Percentiles rank a stretch among this genome's conserved stretches.
Conservation (phyloP, 2,797 vertebrate genomes). For the Discoglossus pictus region DNA sequence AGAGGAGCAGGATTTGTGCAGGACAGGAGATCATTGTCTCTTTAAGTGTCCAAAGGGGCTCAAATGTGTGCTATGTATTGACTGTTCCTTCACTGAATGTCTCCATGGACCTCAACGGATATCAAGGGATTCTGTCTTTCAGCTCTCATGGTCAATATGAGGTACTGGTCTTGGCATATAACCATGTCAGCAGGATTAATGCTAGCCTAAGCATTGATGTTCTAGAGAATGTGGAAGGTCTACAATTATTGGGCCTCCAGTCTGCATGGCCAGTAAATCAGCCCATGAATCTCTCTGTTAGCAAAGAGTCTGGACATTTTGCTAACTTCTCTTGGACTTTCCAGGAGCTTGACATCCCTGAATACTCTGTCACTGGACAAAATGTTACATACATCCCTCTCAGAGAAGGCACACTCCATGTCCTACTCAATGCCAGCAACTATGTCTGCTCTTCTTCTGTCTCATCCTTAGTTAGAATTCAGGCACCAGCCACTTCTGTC, state of each 20-base stretch:
- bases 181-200: slow-evolving; percentile 64
- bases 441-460: slow-evolving; percentile 63
- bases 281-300: slow-evolving; percentile 60
- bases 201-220: slow-evolving; percentile 59
- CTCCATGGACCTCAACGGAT: slow-evolving; percentile 42
- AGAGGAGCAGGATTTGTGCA: slow-evolving; percentile 58
- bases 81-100: slow-evolving; percentile 58
- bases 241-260: slow-evolving; percentile 64
- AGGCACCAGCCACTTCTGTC: slow-evolving; percentile 63
- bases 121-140: slow-evolving; percentile 55
- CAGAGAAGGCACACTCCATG: slow-evolving; percentile 62
- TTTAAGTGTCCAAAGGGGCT: slow-evolving; percentile 67
- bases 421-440: slow-evolving; percentile 66
- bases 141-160: slow-evolving; percentile 63
- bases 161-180: slow-evolving; percentile 65
- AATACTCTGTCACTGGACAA: slow-evolving; percentile 58
- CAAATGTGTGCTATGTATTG: slow-evolving; percentile 64
- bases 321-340: slow-evolving; percentile 72
- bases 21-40: slow-evolving; percentile 60
- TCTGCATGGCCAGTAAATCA: slow-evolving; percentile 61
- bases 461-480: slow-evolving; percentile 56
- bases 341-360: slow-evolving; percentile 53
- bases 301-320: slow-evolving; percentile 51
- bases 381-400: slow-evolving; percentile 64
- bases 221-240: slow-evolving; percentile 61